phyloP scores from a whole-genome alignment of 2,797 vertebrate genomes.

The Phrynocephalus guinanensis region DNA sequence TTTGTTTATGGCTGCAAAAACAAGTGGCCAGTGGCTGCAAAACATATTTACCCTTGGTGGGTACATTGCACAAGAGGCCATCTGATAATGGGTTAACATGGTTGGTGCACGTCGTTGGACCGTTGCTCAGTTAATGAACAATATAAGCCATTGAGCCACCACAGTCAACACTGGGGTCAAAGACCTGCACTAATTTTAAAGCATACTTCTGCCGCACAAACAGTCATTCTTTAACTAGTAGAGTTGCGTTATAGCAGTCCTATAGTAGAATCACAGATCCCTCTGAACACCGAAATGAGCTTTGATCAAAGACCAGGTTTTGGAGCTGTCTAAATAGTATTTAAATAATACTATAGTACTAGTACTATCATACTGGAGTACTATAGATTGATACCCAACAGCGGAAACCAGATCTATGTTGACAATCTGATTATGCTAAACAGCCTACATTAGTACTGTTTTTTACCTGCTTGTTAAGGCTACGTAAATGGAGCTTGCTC shows the following conservation, averaged over 20 bases:
- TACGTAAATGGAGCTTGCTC: not conserved
- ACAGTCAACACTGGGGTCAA: not conserved
- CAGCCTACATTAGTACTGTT: not conserved
- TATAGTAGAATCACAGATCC: not conserved
- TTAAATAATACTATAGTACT: not conserved
- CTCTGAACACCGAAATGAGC: not conserved
- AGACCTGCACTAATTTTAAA: not conserved
- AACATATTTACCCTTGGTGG: not conserved
- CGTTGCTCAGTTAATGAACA: not conserved
- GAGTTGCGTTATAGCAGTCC: not conserved
- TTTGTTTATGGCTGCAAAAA: not conserved
- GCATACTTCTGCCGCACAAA: not conserved
- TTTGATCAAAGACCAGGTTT: not conserved
- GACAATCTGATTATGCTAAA: not conserved
- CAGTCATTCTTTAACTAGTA: slow-evolving; percentile 1
- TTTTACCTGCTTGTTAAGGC: not conserved
- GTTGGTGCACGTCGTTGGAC: not conserved
- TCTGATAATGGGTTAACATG: not conserved
- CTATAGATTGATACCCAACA: not conserved
- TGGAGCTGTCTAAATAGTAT: not conserved
- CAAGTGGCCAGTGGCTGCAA: not conserved
- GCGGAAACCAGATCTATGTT: not conserved
- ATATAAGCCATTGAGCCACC: not conserved
- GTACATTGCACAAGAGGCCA: too few relatives aligned
- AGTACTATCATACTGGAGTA: too few relatives aligned